These are phyloP conservation scores for Diplazon laetatorius DNA, from an alignment of 2,888 invertebrate species.

Conservation along the genomic window DNA sequence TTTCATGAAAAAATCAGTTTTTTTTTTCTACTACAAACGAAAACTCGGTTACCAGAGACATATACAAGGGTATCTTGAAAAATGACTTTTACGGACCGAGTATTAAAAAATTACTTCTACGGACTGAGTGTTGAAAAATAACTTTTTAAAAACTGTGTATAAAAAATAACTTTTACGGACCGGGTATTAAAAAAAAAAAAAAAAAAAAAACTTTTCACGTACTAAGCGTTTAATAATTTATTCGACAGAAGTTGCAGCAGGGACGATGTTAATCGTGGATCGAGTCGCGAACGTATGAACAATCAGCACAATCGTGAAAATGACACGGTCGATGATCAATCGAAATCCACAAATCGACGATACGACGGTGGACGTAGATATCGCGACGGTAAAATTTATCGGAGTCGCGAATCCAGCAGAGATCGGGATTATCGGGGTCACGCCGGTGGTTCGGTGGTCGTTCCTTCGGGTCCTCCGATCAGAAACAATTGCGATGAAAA, in stretches of 20 bases:
- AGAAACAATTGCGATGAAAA: slow-evolving; percentile 79
- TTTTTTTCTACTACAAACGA: too few species aligned
- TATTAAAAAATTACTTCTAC: too few species aligned
- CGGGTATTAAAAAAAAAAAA: slow-evolving; percentile 10
- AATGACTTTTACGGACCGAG: too few species aligned
- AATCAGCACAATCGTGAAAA: slow-evolving; percentile 80
- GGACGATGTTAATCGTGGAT: slow-evolving; percentile 77
- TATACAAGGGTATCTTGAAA: too few species aligned
- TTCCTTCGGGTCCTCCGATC: not conserved
- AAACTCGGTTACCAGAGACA: too few species aligned
- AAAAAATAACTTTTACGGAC: not conserved
- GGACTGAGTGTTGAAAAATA: too few species aligned
- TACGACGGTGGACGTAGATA: slow-evolving; percentile 74
- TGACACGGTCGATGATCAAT: slow-evolving; percentile 76
- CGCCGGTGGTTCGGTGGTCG: not conserved
- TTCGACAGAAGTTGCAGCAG: slow-evolving; percentile 75
- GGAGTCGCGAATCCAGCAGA: slow-evolving; percentile 83
- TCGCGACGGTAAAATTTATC: slow-evolving; percentile 74
- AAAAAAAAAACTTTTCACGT: not conserved
- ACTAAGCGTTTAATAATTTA: too few species aligned
- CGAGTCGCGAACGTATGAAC: slow-evolving; percentile 79
- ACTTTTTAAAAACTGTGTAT: too few species aligned
- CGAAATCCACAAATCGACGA: slow-evolving; percentile 73
- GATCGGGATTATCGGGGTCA: slow-evolving; percentile 80
- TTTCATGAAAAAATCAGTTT: too few species aligned